Evolutionary conservation across 2,113 vertebrate genomes (phyloP).

Genomic region (Passer domesticus): DNA sequence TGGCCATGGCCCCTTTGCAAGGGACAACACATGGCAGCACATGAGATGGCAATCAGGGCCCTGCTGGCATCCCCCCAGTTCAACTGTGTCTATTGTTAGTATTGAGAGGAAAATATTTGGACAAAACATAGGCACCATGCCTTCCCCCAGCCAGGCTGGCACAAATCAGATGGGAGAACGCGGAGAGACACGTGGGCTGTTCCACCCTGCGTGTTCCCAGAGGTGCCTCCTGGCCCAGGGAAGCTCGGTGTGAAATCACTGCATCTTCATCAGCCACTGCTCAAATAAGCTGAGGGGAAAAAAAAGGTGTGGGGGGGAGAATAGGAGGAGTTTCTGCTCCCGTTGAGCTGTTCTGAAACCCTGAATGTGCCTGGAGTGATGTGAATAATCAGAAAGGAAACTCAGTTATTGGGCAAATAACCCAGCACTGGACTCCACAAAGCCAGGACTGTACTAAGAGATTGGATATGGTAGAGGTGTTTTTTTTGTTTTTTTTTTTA

Average conservation of each 20-base stretch:
- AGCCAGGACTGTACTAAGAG: constrained; percentile 61
- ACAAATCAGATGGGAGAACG: background rate
- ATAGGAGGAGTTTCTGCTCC: constrained; percentile 31
- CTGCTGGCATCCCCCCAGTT: background rate
- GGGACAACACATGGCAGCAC: background rate
- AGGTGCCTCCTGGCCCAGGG: background rate
- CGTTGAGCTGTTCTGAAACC: background rate
- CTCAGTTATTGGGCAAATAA: constrained; percentile 61
- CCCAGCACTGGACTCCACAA: background rate
- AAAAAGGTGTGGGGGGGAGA: background rate
- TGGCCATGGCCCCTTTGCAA: background rate
- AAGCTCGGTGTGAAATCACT: background rate
- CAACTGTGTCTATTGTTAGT: background rate
- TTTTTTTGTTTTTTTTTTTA: constrained; percentile 51
- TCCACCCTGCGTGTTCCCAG: background rate
- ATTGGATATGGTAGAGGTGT: constrained; percentile 61
- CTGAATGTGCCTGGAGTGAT: constrained; percentile 48
- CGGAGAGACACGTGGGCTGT: background rate
- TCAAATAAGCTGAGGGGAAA: background rate
- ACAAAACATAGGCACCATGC: background rate
- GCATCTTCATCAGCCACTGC: background rate
- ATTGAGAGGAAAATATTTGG: background rate
- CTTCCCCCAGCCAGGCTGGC: background rate
- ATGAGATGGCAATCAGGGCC: background rate
- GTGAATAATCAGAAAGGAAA: constrained; percentile 66